These are phyloP conservation scores for Iguana delicatissima DNA, from an alignment of 2,797 vertebrate genomes.

Conservation along the genomic window DNA sequence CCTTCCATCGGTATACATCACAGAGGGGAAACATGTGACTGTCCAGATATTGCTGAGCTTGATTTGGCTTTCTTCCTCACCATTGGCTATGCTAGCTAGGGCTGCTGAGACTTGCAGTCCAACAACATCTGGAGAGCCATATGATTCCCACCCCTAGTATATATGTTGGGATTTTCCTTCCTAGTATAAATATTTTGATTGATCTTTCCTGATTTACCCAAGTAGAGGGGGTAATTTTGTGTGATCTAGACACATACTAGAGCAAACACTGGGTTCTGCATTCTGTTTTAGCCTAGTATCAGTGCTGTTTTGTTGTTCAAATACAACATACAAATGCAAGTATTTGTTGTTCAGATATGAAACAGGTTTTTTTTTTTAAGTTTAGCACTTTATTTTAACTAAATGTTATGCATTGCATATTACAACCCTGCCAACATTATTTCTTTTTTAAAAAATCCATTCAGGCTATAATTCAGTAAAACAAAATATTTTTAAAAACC, in stretches of 20 bases:
- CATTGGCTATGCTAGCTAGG: no score
- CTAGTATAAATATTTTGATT: not conserved
- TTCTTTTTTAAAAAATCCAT: not conserved
- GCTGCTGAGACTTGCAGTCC: no score
- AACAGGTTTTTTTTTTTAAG: not conserved
- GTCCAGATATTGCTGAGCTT: no score
- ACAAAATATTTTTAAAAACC: conserved; percentile 29
- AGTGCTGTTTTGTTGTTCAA: conserved; percentile 9
- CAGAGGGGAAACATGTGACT: no score
- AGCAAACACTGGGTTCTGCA: not conserved
- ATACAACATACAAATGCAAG: not conserved
- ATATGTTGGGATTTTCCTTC: no score
- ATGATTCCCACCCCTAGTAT: no score
- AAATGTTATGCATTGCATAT: not conserved
- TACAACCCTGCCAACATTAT: not conserved
- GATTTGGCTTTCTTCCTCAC: not conserved
- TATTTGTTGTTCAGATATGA: no score
- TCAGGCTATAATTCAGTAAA: conserved; percentile 28
- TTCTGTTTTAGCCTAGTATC: not conserved
- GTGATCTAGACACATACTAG: not conserved
- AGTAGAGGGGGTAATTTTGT: not conserved
- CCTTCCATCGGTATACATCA: not conserved
- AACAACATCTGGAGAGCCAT: no score
- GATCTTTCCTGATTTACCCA: not conserved
- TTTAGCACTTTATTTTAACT: conserved; percentile 8